Conservation (phyloP, 2,888 invertebrate genomes). For the Terebella lapidaria region DNA sequence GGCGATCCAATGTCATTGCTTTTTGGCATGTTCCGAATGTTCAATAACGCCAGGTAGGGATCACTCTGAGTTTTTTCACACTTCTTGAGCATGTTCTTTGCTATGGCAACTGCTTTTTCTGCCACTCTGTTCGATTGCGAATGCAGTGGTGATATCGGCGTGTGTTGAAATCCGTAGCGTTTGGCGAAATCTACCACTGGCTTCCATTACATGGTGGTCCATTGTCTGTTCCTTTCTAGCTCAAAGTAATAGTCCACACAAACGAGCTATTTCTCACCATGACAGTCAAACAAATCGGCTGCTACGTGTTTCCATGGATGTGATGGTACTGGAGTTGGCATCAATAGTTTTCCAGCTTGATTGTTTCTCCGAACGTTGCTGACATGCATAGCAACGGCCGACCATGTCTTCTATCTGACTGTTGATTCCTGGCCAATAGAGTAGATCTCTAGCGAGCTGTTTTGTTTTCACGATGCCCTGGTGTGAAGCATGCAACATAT, state of each 20-base stretch:
- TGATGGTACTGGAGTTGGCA: no score
- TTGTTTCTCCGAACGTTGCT: constrained; percentile 2
- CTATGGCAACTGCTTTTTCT: constrained; percentile 15
- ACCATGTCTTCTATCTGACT: constrained; percentile 11
- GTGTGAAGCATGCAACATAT: constrained; percentile 9
- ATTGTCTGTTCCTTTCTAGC: constrained; percentile 14
- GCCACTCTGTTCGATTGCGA: constrained; percentile 16
- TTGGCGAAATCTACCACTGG: constrained; percentile 12
- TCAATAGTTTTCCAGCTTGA: no score
- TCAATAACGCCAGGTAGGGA: constrained; percentile 14
- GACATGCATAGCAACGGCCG: neutral
- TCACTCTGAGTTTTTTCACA: constrained; percentile 2
- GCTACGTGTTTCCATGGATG: constrained; percentile 17
- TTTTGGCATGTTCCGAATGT: constrained; percentile 14
- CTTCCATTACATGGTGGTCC: constrained; percentile 16
- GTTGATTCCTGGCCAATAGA: constrained; percentile 12
- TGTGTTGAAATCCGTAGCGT: constrained; percentile 8
- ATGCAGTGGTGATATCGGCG: constrained; percentile 7
- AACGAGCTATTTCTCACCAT: constrained; percentile 9
- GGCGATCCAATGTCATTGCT: constrained; percentile 13
- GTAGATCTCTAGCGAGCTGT: constrained; percentile 9
- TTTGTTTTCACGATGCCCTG: constrained; percentile 17
- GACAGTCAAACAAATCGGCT: constrained; percentile 17
- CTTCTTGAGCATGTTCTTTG: constrained; percentile 12
- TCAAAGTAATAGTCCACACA: constrained; percentile 16